Evolutionary conservation across 2,797 vertebrate species (phyloP), one percentile per base, ranked within the genome.

Genomic region (Acanthopagrus latus): DNA sequence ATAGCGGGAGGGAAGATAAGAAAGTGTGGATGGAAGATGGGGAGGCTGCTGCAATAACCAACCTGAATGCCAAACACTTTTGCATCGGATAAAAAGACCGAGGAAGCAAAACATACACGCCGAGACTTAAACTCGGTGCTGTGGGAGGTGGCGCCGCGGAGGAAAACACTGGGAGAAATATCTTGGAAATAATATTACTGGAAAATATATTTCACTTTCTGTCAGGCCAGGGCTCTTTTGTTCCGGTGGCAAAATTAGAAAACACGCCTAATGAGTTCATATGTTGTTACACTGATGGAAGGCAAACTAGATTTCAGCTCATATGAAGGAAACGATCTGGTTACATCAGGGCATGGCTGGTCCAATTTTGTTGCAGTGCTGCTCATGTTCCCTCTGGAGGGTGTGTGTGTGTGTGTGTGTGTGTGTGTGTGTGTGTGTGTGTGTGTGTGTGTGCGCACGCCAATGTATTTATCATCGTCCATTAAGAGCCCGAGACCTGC

Each of bases 271-370:
- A 64, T 62, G 65, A 70, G 56, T 71, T 77, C 41, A 57, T 79
- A 41, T 47, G 44, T 71, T 48, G 21, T 27, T 72, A 33, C 65
- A 60, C 33, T 52, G 57, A 78, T 77, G 66, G 38, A 84, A 73
- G 74, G 63, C 44, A 74, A 88, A 90, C 52, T 17, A 23, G 56
- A 80, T 86, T 74, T 81, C 25, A 72, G 64, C 71, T 67, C 71
- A 21, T 38, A 71, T 51, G 33, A 23, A 70, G 74, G 66, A 71
- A 85, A 79, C 1, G 1, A 89, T 67, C 72, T 76, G 74, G 82
- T 90, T 90, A 70, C 74, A 87, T 91, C 72, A 83, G 77, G 74
- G 27, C 71, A 83, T 1, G 74, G 68, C 64, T 79, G 78, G 78
- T 74, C 76, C 74, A 66, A 80, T 89, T 82, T 83, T 75, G 84